Percentiles rank a stretch among this genome's conserved stretches.
Evolutionary conservation across 1,140 invertebrate species (phyloP).

Genomic region (Coenobita brevimanus): DNA sequence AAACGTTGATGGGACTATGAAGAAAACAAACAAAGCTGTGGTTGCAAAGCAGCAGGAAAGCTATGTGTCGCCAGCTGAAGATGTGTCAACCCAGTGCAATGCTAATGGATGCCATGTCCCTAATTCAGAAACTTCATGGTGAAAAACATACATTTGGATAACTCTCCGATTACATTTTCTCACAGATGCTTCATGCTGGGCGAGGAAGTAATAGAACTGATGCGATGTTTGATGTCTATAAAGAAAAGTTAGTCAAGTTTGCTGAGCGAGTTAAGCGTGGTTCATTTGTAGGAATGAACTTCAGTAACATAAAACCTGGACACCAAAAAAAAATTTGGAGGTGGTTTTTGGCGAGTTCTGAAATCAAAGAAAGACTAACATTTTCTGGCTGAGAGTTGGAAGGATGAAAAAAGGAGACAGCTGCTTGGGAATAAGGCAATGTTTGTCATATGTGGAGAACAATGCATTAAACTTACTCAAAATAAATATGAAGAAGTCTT

Average conservation of each 20-base stretch:
- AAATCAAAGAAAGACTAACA: conserved; percentile 13
- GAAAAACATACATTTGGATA: conserved; percentile 36
- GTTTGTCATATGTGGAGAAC: background rate
- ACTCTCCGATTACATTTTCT: background rate
- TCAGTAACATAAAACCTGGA: background rate
- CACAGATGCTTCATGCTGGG: background rate
- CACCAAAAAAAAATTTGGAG: conserved; percentile 3
- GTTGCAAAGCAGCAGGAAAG: background rate
- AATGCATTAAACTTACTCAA: background rate
- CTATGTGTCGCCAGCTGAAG: background rate
- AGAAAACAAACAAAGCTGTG: conserved; percentile 36
- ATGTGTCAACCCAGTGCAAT: background rate
- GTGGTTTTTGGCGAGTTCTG: background rate
- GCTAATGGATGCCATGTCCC: conserved; percentile 32
- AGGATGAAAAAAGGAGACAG: background rate
- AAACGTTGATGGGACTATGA: conserved; percentile 17
- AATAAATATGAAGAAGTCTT: background rate
- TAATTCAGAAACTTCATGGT: conserved; percentile 20
- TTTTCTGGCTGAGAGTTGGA: background rate
- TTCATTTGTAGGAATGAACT: background rate
- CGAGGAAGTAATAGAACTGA: background rate
- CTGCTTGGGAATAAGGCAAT: background rate
- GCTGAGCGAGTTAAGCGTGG: conserved; percentile 9
- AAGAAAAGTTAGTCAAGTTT: background rate
- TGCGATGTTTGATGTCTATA: conserved; percentile 12